Evolutionary conservation across 2,113 vertebrate genomes (phyloP), one percentile per base, ranked within the genome.

Genomic region (Microcebus tavaratra): DNA sequence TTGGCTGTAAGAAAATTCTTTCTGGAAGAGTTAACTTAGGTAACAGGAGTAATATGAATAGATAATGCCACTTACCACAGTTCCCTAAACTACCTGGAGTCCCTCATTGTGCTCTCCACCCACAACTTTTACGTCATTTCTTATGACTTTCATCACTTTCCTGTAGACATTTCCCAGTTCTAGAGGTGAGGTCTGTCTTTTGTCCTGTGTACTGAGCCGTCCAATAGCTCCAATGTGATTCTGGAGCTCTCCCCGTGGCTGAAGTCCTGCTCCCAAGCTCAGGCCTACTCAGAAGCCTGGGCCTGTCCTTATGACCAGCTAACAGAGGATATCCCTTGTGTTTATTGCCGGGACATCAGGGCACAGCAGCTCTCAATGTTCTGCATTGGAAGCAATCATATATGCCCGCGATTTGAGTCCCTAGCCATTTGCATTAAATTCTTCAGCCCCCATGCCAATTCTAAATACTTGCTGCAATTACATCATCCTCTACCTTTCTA

Each of bases 261-360:
- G 29, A n/a, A 57, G 9, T 29, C 31, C 21, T 79, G 27, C 14
- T 45, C 61, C 15, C 4, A 7, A 53, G 61, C 11, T 78, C 25
- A 79, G 12, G 10, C 10, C 57, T 18, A 9, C 15, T 21, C 8
- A 34, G 23, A 48, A 53, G 34, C 2, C 8, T 27, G 21, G 4
- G 12, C 87, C 53, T 68, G 15, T 5, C 25, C 25, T 31, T 14
- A 0, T 21, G 8, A 36, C 9, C 25, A 27, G 2, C 3, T 29
- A 15, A 21, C 34, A 25, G 6, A 3, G 25, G 6, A 3, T 12
- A 11, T 39, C 14, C 17, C 9, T 9, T 4, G 3, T 31, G 10
- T 75, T 73, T 42, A 9, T 10, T 21, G 5, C 6, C 8, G 29
- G 13, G 17, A 36, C n/a, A 27, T 50, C 25, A 61, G 23, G 15